Percentiles rank a stretch among this genome's conserved stretches.
Conservation (phyloP, 2,797 vertebrate genomes). For the Enteromius fasciolatus region DNA sequence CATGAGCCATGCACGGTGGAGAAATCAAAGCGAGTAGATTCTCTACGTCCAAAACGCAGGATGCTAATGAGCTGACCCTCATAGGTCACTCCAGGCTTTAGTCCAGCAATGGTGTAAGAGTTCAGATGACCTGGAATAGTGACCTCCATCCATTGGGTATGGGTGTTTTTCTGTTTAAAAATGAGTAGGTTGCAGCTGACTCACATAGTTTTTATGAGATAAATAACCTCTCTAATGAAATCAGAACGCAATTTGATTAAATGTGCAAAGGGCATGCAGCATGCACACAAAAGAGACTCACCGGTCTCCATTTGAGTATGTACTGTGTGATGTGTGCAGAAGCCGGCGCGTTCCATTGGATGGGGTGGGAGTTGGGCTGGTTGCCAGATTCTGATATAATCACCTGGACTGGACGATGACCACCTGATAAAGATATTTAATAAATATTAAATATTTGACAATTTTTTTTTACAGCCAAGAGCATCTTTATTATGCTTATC, state of each 20-base stretch:
- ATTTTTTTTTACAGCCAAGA: neutral
- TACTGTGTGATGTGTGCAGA: constrained; percentile 92
- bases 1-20: constrained; percentile 87
- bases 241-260: neutral
- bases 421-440: constrained; percentile 71
- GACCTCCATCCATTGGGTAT: constrained; percentile 85
- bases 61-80: constrained; percentile 96
- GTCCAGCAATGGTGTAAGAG: constrained; percentile 93
- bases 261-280: neutral
- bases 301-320: constrained; percentile 92
- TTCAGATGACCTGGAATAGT: constrained; percentile 90
- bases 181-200: neutral
- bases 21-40: constrained; percentile 94
- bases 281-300: constrained; percentile 68
- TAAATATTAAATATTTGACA: neutral
- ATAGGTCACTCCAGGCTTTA: constrained; percentile 90
- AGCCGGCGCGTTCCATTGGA: constrained; percentile 91
- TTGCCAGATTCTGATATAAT: constrained; percentile 91
- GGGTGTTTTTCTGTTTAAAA: constrained; percentile 84
- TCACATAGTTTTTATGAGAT: neutral
- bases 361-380: constrained; percentile 93
- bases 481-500: neutral
- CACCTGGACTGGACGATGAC: constrained; percentile 89
- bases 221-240: neutral
- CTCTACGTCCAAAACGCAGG: constrained; percentile 83